These are phyloP conservation scores for Zeugodacus cucurbitae DNA, from an alignment of 1,140 invertebrate genomes.

Conservation along the genomic window DNA sequence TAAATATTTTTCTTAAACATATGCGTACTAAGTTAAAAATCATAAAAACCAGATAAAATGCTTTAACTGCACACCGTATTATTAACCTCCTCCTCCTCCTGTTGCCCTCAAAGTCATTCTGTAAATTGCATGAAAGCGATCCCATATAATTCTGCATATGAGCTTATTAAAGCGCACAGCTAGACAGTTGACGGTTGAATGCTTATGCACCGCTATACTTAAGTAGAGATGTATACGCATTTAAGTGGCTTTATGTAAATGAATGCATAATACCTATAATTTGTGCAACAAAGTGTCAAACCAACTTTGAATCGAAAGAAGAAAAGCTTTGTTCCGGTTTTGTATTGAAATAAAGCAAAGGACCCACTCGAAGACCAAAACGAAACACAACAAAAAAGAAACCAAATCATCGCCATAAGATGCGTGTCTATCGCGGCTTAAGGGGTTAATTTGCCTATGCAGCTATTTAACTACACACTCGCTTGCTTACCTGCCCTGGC, in stretches of 20 bases:
- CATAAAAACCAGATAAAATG: too few species aligned
- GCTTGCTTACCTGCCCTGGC: background rate
- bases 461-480: background rate
- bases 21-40: too few species aligned
- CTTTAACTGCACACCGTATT: background rate
- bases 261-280: constrained; percentile 31
- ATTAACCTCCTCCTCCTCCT: background rate
- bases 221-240: background rate
- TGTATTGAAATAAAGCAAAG: constrained; percentile 24
- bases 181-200: background rate
- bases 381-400: background rate
- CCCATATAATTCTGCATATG: background rate
- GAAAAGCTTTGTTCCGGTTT: constrained; percentile 17
- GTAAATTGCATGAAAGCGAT: background rate
- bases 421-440: background rate
- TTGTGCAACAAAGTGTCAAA: constrained; percentile 36
- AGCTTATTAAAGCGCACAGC: constrained; percentile 17
- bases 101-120: background rate
- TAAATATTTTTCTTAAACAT: too few species aligned
- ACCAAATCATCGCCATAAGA: background rate
- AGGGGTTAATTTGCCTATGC: constrained; percentile 38
- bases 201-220: background rate
- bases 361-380: background rate
- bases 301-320: constrained; percentile 4
- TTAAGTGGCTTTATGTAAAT: background rate